phyloP scores from a whole-genome alignment of 2,888 invertebrate genomes.

The Arge pagana region DNA sequence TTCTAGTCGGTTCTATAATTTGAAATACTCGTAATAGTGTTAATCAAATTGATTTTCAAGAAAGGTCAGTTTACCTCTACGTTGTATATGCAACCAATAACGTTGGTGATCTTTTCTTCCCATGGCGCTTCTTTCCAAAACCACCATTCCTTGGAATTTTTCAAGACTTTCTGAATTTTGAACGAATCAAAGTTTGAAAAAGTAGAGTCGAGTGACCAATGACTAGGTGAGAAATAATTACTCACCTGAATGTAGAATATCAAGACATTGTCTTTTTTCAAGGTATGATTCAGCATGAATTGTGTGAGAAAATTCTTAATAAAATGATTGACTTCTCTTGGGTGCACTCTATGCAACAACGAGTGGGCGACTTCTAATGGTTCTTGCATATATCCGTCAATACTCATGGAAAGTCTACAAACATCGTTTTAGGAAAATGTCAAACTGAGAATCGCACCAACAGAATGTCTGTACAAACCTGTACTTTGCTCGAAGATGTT shows the following conservation, averaged over 20 bases:
- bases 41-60: not conserved
- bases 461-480: slow-evolving; percentile 35
- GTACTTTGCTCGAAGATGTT: slow-evolving; percentile 40
- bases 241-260: slow-evolving; percentile 56
- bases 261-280: slow-evolving; percentile 57
- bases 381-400: slow-evolving; percentile 38
- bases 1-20: slow-evolving; percentile 45
- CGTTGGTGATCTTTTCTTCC: slow-evolving; percentile 46
- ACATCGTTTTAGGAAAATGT: not conserved
- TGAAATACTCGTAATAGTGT: not conserved
- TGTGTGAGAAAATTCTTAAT: slow-evolving; percentile 53
- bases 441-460: not conserved
- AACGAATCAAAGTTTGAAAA: not conserved
- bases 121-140: slow-evolving; percentile 52
- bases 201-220: not conserved
- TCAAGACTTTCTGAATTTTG: slow-evolving; percentile 38
- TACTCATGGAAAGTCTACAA: slow-evolving; percentile 17
- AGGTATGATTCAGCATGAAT: slow-evolving; percentile 55
- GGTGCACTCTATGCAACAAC: slow-evolving; percentile 41
- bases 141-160: slow-evolving; percentile 49
- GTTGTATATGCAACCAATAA: slow-evolving; percentile 47
- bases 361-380: slow-evolving; percentile 42
- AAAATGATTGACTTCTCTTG: slow-evolving; percentile 48
- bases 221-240: not conserved
- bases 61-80: slow-evolving; percentile 39